Base-by-base conservation (phyloP, 2,113 vertebrate genomes). In the Pseudorhombus dupliciocellatus region DNA sequence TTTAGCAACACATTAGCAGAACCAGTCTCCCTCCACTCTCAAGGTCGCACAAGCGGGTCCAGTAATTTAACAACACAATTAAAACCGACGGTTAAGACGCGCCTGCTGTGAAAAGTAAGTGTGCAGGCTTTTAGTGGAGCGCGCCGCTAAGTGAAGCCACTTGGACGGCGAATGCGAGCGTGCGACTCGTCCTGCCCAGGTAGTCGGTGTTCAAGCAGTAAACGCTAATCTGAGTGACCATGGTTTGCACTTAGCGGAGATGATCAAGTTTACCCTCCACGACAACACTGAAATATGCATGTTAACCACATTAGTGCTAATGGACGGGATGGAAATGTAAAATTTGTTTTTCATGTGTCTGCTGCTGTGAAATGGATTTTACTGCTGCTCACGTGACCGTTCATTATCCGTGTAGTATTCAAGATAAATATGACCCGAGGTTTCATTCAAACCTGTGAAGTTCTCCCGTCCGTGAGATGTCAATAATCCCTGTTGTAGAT, bases 211-310 rank as follows among this genome's bases (percentile, higher is more conserved):
- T 81, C 44, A 75, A 84, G 71, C 58, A 73, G 74, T 73, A 86
- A 88, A 81, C 8, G 15, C 26, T 59, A 51, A 57, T 66, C 65
- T 79, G 71, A 84, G 68, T 80, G 63, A 83, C 70, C 64, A 42
- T 70, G 72, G 85, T 80, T 82, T 83, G 76, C 83, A 82, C 85
- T 84, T 84, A 87, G 66, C n/a, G 25, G 20, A 46, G 67, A 66
- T 88, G 77, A 82, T 90, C 56, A 81, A 66, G 64, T 87, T 85
- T 81, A 71, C 70, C 79, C 63, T 60, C 52, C 25, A 21, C 7
- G 54, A 68, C 68, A 83, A 62, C 65, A 46, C 55, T 73, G 30
- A 83, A 80, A 87, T 86, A 86, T 86, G 63, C 61, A 79, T 77
- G 81, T 73, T 40, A 75, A 58, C 62, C 28, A n/a, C 76, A 73